Evolutionary conservation across 2,113 vertebrate genomes (phyloP).

Genomic region (Telmatochromis bifrenatus): DNA sequence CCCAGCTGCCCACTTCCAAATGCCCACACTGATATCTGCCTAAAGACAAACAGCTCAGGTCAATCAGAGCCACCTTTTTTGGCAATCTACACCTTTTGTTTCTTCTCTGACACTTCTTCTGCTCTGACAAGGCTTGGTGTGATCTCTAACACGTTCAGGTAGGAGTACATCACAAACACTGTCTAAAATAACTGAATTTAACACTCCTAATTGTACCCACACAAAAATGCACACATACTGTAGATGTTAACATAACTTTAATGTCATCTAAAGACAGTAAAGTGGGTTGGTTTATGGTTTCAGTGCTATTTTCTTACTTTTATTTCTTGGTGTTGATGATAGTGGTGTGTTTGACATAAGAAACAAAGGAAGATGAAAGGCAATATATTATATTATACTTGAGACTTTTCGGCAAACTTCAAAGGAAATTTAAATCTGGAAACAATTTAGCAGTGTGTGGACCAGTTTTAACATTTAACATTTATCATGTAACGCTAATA

Average conservation of each 20-base stretch:
- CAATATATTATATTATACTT: not conserved
- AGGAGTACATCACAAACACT: not conserved
- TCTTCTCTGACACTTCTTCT: not conserved
- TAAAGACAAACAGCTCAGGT: not conserved
- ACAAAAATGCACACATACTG: not conserved
- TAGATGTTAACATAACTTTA: not conserved
- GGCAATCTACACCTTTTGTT: not conserved
- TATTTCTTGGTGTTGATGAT: not conserved
- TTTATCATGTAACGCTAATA: not conserved
- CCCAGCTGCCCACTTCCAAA: not conserved
- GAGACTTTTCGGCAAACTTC: not conserved
- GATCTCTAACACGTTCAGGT: not conserved
- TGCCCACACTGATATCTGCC: not conserved
- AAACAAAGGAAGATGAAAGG: not conserved
- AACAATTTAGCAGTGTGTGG: not conserved
- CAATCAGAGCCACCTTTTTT: not conserved
- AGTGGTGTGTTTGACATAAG: not conserved
- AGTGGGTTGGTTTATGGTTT: not conserved
- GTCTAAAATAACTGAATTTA: not conserved
- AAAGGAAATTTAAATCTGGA: not conserved
- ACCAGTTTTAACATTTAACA: not conserved
- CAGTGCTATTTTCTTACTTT: fast-evolving
- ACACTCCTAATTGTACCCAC: not conserved
- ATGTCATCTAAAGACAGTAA: not conserved
- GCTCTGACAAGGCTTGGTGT: not conserved